A percentile compares a stretch with the other conserved stretches of the same genome.
These are phyloP conservation scores for Corydoras sp. DNA, from an alignment of 2,113 vertebrate genomes.

Conservation along the genomic window DNA sequence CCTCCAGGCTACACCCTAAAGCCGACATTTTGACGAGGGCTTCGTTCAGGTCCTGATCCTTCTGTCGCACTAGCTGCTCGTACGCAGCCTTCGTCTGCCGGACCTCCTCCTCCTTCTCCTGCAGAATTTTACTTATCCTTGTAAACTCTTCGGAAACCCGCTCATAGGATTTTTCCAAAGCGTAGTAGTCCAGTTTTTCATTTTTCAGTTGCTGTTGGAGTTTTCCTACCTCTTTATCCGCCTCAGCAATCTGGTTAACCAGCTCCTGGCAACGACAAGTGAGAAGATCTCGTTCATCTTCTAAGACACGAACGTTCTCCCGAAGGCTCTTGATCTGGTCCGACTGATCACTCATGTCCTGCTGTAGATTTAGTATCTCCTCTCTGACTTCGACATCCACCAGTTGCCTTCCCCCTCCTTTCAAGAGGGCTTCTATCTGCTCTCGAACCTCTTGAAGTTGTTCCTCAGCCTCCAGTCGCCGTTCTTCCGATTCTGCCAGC, in stretches of 20 bases:
- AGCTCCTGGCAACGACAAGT: constrained; percentile 84
- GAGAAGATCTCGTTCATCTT: constrained; percentile 76
- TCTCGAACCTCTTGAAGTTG: constrained; percentile 74
- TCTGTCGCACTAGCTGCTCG: constrained; percentile 73
- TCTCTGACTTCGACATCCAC: constrained; percentile 67
- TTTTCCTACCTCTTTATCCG: constrained; percentile 75
- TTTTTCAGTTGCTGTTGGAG: constrained; percentile 72
- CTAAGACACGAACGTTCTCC: constrained; percentile 73
- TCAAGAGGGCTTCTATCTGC: constrained; percentile 78
- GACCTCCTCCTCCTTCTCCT: constrained; percentile 84
- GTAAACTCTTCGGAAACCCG: constrained; percentile 78
- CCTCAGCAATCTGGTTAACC: constrained; percentile 75
- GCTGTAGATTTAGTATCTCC: constrained; percentile 76
- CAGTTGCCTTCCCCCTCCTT: constrained; percentile 58
- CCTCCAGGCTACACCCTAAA: constrained; percentile 80
- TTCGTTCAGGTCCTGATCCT: constrained; percentile 81
- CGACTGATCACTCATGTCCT: constrained; percentile 72
- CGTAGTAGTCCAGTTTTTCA: constrained; percentile 76
- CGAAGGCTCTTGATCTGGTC: constrained; percentile 73
- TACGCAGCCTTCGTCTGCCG: constrained; percentile 77
- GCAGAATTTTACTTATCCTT: constrained; percentile 71
- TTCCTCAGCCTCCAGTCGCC: constrained; percentile 70
- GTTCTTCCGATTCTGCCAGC: constrained; percentile 77
- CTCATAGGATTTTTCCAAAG: constrained; percentile 74
- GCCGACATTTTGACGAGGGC: constrained; percentile 81